Percentiles rank a stretch among this genome's conserved stretches.
phyloP scores from a whole-genome alignment of 2,888 invertebrate species.

The Atherix ibis region DNA sequence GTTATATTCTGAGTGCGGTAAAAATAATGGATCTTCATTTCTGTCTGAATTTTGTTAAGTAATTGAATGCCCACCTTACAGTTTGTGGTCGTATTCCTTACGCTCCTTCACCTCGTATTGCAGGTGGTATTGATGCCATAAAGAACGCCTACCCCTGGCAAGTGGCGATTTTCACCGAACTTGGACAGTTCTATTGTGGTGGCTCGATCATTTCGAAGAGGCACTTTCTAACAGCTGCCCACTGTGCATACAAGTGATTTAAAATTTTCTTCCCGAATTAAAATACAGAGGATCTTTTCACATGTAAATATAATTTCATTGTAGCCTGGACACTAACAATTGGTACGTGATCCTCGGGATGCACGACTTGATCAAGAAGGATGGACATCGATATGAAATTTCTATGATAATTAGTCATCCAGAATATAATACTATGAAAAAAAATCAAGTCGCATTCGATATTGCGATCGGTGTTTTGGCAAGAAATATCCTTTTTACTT shows the following conservation, averaged over 20 bases:
- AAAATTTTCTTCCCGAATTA: background rate
- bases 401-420: background rate
- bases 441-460: background rate
- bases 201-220: conserved; percentile 8
- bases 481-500: background rate
- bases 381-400: conserved; percentile 2
- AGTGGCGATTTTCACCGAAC: background rate
- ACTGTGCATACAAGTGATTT: conserved; percentile 6
- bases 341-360: background rate
- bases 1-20: no score
- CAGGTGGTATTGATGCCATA: background rate
- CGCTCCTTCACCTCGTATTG: background rate
- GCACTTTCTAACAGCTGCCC: conserved; percentile 10
- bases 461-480: background rate
- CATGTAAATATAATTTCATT: background rate
- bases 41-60: no score
- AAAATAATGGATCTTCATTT: no score
- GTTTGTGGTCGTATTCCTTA: background rate
- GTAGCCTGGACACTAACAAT: background rate
- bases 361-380: background rate
- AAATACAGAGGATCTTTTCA: background rate
- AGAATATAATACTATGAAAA: background rate
- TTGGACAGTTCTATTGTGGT: conserved; percentile 4
- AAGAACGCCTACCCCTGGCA: background rate
- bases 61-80: no score